phyloP scores from a whole-genome alignment of 92 coral and sea anemone genomes.

The Porites divaricata region DNA sequence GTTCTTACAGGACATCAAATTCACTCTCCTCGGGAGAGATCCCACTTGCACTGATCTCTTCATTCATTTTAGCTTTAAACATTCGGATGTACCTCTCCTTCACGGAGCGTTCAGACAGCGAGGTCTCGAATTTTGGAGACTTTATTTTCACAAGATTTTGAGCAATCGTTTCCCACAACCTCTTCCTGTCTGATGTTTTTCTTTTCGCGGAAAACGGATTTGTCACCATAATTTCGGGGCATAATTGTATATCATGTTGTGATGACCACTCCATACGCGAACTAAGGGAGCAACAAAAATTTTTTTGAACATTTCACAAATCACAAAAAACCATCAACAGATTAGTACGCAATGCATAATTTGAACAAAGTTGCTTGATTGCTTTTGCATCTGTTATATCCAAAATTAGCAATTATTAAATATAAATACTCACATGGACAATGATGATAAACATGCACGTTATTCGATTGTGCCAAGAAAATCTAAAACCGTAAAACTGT shows the following conservation, averaged over 20 bases:
- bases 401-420: conserved; percentile 27
- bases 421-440: conserved; percentile 19
- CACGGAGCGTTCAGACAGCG: conserved; percentile 51
- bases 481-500: conserved; percentile 21
- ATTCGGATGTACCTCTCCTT: neutral
- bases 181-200: conserved; percentile 33
- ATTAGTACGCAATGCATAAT: conserved; percentile 1
- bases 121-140: conserved; percentile 37
- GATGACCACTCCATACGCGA: too few relatives aligned
- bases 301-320: neutral
- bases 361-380: too few relatives aligned
- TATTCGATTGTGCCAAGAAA: conserved; percentile 19
- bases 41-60: conserved; percentile 52
- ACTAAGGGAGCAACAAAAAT: too few relatives aligned
- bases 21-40: conserved; percentile 53
- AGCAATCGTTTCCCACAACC: conserved; percentile 42
- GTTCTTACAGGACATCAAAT: conserved; percentile 52
- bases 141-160: conserved; percentile 24
- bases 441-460: conserved; percentile 40
- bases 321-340: conserved; percentile 19
- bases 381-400: neutral
- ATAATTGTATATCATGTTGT: conserved; percentile 29
- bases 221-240: conserved; percentile 39
- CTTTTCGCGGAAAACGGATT: conserved; percentile 34
- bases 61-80: neutral